These are phyloP conservation scores for Balaeniceps rex DNA, from an alignment of 2,113 vertebrate genomes.

Conservation along the genomic window DNA sequence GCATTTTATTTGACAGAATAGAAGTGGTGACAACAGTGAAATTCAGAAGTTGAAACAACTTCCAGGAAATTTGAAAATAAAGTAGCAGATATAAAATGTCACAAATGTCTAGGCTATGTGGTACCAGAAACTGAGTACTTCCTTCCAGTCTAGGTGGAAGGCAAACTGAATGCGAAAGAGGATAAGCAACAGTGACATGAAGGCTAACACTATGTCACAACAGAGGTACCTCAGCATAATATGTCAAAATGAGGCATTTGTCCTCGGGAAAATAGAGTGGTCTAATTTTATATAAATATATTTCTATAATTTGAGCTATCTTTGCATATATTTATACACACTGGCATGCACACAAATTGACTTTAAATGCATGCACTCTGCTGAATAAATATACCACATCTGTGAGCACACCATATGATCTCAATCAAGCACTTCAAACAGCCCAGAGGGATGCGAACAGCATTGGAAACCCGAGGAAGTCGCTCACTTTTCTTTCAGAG, in stretches of 20 bases:
- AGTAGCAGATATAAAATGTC: not conserved
- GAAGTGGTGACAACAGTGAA: not conserved
- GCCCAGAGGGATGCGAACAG: not conserved
- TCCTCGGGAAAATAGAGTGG: not conserved
- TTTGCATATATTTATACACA: not conserved
- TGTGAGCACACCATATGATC: not conserved
- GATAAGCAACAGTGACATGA: slow-evolving; percentile 3
- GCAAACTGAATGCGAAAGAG: not conserved
- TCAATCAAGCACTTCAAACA: not conserved
- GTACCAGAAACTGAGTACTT: not conserved
- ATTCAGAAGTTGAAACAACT: not conserved
- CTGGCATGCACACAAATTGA: not conserved
- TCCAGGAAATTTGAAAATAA: not conserved
- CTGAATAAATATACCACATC: not conserved
- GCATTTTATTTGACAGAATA: not conserved
- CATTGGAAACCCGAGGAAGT: not conserved
- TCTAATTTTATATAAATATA: not conserved
- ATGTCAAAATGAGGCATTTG: slow-evolving; percentile 11
- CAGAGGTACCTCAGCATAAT: not conserved
- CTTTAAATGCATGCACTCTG: not conserved
- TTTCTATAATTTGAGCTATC: not conserved
- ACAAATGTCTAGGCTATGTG: not conserved
- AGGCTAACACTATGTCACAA: slow-evolving; percentile 34
- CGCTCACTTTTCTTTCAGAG: fast-evolving
- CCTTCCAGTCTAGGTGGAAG: not conserved